A percentile compares a stretch with the other conserved stretches of the same genome.
Conservation (phyloP, 2,888 invertebrate species). For the Gryllus longicercus region DNA sequence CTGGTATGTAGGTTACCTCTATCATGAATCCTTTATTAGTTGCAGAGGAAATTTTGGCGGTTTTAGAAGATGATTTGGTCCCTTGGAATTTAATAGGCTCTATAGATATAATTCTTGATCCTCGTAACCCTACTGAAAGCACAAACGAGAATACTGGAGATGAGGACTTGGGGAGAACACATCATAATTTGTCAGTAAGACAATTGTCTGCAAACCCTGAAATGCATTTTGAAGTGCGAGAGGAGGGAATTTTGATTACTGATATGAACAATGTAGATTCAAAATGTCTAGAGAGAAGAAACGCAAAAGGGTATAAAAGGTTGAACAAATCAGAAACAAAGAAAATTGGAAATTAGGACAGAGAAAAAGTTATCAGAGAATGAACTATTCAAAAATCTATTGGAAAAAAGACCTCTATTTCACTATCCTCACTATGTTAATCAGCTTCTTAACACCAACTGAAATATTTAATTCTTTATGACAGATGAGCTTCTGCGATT, state of each 20-base stretch:
- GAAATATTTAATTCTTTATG: too few relatives aligned
- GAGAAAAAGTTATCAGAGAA: too few relatives aligned
- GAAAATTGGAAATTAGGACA: too few relatives aligned
- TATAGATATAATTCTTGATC: background rate
- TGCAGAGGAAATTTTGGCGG: background rate
- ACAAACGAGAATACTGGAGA: conserved; percentile 4
- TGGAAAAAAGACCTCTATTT: background rate
- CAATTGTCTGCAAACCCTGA: background rate
- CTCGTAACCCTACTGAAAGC: background rate
- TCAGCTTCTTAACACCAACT: too few relatives aligned
- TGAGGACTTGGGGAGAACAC: conserved; percentile 19
- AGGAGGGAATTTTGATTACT: background rate
- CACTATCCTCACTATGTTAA: too few relatives aligned
- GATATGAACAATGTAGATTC: background rate
- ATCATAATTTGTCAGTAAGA: background rate
- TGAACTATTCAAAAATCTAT: background rate
- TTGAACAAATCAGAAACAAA: too few relatives aligned
- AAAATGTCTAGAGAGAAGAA: background rate
- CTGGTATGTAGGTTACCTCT: background rate
- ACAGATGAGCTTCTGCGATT: too few relatives aligned
- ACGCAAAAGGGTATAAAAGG: background rate
- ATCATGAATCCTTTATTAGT: background rate
- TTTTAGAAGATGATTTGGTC: background rate
- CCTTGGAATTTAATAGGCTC: background rate
- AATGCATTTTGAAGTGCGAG: background rate